phyloP scores from a whole-genome alignment of 1,140 invertebrate species.

The Psilanteris sp. region DNA sequence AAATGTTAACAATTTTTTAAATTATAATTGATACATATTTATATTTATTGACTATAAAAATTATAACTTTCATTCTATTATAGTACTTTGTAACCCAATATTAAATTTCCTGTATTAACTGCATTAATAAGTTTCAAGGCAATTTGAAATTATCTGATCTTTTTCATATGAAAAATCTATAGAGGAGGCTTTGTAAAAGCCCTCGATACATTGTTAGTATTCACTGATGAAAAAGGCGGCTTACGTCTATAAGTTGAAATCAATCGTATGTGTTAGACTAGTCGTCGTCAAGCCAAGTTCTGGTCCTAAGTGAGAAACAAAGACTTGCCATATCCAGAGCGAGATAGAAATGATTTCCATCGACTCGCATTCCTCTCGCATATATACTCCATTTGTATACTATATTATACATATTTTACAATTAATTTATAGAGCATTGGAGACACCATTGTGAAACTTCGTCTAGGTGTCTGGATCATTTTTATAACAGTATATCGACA shows the following conservation, averaged over 20 bases:
- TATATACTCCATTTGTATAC: slow-evolving; percentile 4
- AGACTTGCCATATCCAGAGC: slow-evolving; percentile 23
- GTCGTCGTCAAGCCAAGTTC: slow-evolving; percentile 49
- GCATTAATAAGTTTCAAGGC: slow-evolving; percentile 17
- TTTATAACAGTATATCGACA: too few species aligned
- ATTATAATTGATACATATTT: too few species aligned
- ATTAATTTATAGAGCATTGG: slow-evolving; percentile 22
- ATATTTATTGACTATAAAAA: too few species aligned
- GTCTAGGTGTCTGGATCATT: too few species aligned
- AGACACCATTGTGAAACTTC: too few species aligned
- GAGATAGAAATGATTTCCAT: slow-evolving; percentile 33
- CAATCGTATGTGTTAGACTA: slow-evolving; percentile 37
- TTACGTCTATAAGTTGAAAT: slow-evolving; percentile 7
- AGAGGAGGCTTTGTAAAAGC: neutral
- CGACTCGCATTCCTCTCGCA: slow-evolving; percentile 45
- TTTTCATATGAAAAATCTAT: neutral
- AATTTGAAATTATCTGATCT: slow-evolving; percentile 1
- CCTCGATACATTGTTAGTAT: slow-evolving; percentile 1
- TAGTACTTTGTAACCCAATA: slow-evolving; percentile 4
- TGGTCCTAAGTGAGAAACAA: slow-evolving; percentile 40
- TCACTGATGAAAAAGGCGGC: slow-evolving; percentile 28
- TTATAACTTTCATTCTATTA: neutral
- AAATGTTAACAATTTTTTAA: too few species aligned
- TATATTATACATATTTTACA: slow-evolving; percentile 20
- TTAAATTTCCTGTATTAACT: neutral